Conservation (phyloP, 2,113 vertebrate species). For the Prietella phreatophila region DNA sequence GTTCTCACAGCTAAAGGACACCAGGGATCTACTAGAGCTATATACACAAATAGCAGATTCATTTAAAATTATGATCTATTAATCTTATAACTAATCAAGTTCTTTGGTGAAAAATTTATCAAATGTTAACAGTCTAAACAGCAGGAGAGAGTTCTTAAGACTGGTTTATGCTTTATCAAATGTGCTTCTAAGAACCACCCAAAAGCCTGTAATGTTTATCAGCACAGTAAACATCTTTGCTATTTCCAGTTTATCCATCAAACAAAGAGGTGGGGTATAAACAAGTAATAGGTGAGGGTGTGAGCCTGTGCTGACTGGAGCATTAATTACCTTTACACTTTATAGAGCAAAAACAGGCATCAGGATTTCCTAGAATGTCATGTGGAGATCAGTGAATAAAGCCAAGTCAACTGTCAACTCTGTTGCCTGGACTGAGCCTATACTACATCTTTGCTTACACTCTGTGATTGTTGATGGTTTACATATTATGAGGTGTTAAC, state of each 20-base stretch:
- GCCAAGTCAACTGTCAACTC: neutral
- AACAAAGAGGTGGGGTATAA: neutral
- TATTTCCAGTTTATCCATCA: neutral
- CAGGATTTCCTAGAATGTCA: neutral
- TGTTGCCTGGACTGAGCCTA: neutral
- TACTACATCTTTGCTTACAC: neutral
- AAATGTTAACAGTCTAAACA: neutral
- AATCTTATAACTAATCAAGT: neutral
- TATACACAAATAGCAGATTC: neutral
- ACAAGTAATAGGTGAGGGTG: neutral
- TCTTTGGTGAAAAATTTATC: neutral
- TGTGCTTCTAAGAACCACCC: neutral
- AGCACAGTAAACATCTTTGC: neutral
- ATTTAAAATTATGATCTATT: neutral
- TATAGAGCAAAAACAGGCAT: neutral
- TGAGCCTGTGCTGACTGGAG: neutral
- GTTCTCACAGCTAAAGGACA: neutral
- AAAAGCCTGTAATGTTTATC: neutral
- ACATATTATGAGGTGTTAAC: constrained; percentile 26
- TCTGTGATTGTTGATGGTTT: constrained; percentile 28
- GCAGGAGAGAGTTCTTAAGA: neutral
- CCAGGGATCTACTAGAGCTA: neutral
- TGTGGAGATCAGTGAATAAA: neutral
- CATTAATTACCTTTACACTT: neutral
- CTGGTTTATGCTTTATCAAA: neutral